Conservation (phyloP, 2,888 invertebrate species). For the Xanthorhoe designata region DNA sequence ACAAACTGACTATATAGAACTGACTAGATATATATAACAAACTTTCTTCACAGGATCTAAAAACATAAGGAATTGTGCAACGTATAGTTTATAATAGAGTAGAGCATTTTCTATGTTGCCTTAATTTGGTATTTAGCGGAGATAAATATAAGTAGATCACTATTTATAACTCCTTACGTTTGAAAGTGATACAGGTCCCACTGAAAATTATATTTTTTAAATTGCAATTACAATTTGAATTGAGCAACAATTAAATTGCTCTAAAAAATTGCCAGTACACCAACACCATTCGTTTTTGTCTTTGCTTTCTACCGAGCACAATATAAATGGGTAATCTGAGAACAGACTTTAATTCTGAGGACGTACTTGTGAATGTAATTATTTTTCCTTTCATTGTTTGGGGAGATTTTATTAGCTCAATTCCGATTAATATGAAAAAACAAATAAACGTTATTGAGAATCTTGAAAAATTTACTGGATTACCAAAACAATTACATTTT, state of each 20-base stretch:
- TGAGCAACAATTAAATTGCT: conserved; percentile 6
- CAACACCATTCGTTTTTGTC: conserved; percentile 8
- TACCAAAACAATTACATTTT: not conserved
- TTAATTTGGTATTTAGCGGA: no score
- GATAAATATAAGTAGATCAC: no score
- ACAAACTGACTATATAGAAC: no score
- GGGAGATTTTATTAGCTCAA: not conserved
- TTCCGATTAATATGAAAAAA: no score
- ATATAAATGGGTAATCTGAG: conserved; percentile 28
- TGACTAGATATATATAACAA: no score
- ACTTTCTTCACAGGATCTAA: no score
- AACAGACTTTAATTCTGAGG: conserved; percentile 19
- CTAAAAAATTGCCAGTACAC: conserved; percentile 4
- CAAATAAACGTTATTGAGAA: not conserved
- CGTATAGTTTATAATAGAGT: no score
- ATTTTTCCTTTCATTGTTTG: conserved; percentile 11
- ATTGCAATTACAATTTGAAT: not conserved
- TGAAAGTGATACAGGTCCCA: no score
- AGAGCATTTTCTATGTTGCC: no score
- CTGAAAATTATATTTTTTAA: no score
- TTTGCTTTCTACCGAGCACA: conserved; percentile 19
- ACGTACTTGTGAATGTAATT: conserved; percentile 21
- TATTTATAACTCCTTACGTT: no score
- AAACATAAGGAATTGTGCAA: no score
- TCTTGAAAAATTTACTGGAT: not conserved